Base-by-base conservation (phyloP, 2,888 invertebrate genomes). In the Rhaphigaster nebulosa region DNA sequence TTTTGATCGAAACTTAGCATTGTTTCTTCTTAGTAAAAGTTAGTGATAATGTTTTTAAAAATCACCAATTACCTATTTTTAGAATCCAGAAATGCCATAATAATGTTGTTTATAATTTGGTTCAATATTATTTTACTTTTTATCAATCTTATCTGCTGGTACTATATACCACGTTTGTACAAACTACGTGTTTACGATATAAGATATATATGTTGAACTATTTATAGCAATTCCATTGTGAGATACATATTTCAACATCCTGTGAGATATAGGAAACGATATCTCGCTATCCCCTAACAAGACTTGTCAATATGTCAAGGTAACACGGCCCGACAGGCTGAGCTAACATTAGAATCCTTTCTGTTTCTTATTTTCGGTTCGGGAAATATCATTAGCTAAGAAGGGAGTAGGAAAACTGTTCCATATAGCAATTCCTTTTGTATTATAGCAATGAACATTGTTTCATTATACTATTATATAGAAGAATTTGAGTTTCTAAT, bases 241-340 rank as follows among this genome's bases (percentile, higher is more conserved):
- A 23, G 38, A 76, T 5, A 38, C 3, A 76, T 38, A 38, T 76
- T 76, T 76, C 70, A 38, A 76, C 70, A 76, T 76, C 1, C 1
- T 29, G 6, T 23, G 70, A 76, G 34, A 76, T 76, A 76, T 38
- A 76, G 70, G 70, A 76, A 76, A 76, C 38, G 70, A 76, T 76
- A 76, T 38, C 38, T 20, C 34, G 70, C 20, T 34, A 76, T n/a
- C 8, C 70, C 29, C 70, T 76, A 76, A 76, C 70, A 76, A 76
- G 70, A 76, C 70, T 20, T 76, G 70, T 76, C 70, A 38, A 76
- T 76, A 76, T 76, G 70, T 76, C 70, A 76, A 76, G 70, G 70
- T 38, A 38, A 38, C 70, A 76, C 15, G 10, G 20, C 20, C 8
- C 34, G 70, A 76, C 70, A 76, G 70, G 1, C 38, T 6, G 20